Evolutionary conservation across 2,888 invertebrate species (phyloP).

Genomic region (Opisthograptis luteolata): DNA sequence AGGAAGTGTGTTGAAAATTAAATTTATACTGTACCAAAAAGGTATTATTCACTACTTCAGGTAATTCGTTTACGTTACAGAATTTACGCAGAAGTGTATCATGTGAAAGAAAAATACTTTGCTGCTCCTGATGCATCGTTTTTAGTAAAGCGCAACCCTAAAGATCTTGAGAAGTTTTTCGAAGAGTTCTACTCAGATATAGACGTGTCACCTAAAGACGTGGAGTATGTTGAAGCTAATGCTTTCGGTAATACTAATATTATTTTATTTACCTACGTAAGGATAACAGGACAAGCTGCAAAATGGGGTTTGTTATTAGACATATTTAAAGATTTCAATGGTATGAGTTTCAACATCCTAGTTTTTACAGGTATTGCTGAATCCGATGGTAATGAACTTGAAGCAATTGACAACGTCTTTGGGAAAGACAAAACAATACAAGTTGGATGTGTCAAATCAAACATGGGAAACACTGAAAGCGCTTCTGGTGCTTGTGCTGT

Average conservation of each 20-base stretch:
- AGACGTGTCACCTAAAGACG: constrained; percentile 85
- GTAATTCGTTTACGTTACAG: too few relatives aligned
- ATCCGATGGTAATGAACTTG: constrained; percentile 86
- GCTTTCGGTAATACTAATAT: constrained; percentile 81
- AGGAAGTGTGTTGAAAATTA: too few relatives aligned
- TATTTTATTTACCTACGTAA: too few relatives aligned
- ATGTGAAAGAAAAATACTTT: constrained; percentile 43
- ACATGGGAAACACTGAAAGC: constrained; percentile 59
- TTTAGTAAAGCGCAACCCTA: constrained; percentile 37
- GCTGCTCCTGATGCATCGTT: constrained; percentile 33
- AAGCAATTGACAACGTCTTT: constrained; percentile 83
- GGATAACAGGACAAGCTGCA: too few relatives aligned
- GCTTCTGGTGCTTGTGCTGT: constrained; percentile 74
- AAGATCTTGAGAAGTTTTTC: constrained; percentile 71
- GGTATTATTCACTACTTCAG: too few relatives aligned
- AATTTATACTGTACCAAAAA: too few relatives aligned
- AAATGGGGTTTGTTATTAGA: too few relatives aligned
- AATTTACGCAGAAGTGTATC: constrained; percentile 51
- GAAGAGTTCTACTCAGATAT: constrained; percentile 84
- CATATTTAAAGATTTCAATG: too few relatives aligned
- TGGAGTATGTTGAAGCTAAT: constrained; percentile 92
- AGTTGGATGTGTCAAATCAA: constrained; percentile 68
- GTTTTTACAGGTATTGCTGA: constrained; percentile 70
- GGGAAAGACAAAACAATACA: constrained; percentile 78
- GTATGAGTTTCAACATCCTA: neutral